Conservation (phyloP, 92 coral and sea anemone species). For the Diadumene lineata region DNA sequence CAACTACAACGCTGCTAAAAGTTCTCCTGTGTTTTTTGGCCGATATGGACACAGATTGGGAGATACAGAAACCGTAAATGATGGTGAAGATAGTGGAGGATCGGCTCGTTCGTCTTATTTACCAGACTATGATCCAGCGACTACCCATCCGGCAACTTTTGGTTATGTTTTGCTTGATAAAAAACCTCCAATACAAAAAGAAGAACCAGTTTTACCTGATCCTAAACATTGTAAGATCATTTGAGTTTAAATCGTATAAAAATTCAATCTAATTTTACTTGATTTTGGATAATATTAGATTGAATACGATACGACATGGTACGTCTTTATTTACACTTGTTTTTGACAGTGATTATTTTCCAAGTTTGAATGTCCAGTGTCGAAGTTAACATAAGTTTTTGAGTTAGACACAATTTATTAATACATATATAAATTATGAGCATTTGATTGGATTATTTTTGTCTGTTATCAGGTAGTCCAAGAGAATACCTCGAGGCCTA, state of each 20-base stretch:
- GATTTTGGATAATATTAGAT: too few relatives aligned
- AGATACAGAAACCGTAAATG: constrained; percentile 58
- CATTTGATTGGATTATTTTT: too few relatives aligned
- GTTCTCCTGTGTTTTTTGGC: constrained; percentile 92
- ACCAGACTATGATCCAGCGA: constrained; percentile 83
- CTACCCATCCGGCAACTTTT: constrained; percentile 82
- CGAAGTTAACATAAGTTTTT: too few relatives aligned
- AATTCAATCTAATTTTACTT: too few relatives aligned
- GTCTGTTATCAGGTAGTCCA: constrained; percentile 69
- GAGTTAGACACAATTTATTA: too few relatives aligned
- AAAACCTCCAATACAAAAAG: constrained; percentile 69
- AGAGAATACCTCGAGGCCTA: constrained; percentile 84
- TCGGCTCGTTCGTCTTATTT: constrained; percentile 68
- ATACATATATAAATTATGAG: too few relatives aligned
- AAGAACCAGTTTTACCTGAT: constrained; percentile 66
- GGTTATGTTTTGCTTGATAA: constrained; percentile 87
- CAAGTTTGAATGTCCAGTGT: too few relatives aligned
- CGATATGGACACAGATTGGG: constrained; percentile 80
- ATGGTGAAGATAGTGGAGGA: constrained; percentile 59
- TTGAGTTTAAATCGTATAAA: background rate
- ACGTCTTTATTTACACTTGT: too few relatives aligned
- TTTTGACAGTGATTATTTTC: too few relatives aligned
- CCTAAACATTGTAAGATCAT: constrained; percentile 73
- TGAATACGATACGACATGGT: too few relatives aligned
- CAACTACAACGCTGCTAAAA: constrained; percentile 77